These are phyloP conservation scores for Pogonomyrmex californicus DNA, from an alignment of 1,140 invertebrate species.

Conservation along the genomic window DNA sequence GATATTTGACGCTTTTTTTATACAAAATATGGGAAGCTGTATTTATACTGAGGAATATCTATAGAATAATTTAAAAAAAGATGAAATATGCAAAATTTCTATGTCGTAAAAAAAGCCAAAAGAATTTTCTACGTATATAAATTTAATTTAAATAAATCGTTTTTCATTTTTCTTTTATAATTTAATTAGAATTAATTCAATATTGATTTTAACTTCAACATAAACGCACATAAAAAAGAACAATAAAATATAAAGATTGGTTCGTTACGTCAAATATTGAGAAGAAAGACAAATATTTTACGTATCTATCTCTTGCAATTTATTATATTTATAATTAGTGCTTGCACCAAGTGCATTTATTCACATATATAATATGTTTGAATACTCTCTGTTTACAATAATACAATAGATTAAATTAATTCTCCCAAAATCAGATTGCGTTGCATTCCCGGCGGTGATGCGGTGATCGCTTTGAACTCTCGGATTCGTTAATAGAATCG, in stretches of 20 bases:
- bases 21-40: not conserved
- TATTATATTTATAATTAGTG: not conserved
- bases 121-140: not conserved
- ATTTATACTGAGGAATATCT: not conserved
- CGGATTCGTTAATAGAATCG: slow-evolving; percentile 31
- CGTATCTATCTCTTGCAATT: not conserved
- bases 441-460: not conserved
- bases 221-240: not conserved
- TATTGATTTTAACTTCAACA: not conserved
- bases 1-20: not conserved
- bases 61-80: not conserved
- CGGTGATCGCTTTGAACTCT: not conserved
- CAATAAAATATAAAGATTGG: not conserved
- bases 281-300: not conserved
- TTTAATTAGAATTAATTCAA: not conserved
- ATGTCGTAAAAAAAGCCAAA: not conserved
- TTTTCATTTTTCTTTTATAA: not conserved
- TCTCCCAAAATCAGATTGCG: not conserved
- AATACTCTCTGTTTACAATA: too few species aligned
- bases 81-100: not conserved
- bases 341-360: too few species aligned
- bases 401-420: not conserved
- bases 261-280: not conserved
- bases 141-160: not conserved
- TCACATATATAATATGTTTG: too few species aligned